Conservation (phyloP, 2,113 vertebrate species). For the Saguinus midas region DNA sequence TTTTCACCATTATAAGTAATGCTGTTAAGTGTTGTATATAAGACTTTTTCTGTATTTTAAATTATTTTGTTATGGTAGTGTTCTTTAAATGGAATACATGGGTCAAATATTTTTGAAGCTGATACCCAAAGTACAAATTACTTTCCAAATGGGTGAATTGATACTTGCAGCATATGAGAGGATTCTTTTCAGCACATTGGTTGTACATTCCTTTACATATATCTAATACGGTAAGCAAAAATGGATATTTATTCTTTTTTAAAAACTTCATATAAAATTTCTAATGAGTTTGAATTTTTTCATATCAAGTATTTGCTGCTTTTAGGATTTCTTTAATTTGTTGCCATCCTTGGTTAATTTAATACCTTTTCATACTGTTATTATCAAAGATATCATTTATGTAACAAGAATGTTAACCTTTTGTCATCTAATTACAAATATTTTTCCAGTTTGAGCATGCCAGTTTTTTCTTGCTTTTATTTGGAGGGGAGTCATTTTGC, state of each 20-base stretch:
- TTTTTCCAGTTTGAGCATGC: not conserved
- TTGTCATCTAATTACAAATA: not conserved
- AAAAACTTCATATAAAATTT: not conserved
- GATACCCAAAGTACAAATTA: not conserved
- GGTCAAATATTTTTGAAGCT: not conserved
- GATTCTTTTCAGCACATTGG: not conserved
- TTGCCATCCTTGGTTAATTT: not conserved
- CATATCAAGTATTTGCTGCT: not conserved
- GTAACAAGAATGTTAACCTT: not conserved
- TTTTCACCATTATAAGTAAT: not conserved
- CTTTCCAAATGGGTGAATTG: conserved; percentile 1
- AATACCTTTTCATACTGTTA: not conserved
- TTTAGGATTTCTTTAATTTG: not conserved
- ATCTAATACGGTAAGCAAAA: not conserved
- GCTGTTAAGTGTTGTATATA: not conserved
- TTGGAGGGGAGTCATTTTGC: not conserved
- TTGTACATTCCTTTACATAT: not conserved
- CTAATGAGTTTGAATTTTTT: not conserved
- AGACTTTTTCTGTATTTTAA: not conserved
- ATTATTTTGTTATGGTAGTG: not conserved
- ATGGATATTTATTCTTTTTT: not conserved
- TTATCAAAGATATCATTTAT: not conserved
- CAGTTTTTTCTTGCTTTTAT: conserved; percentile 5
- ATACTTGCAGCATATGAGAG: not conserved
- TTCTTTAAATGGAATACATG: not conserved